A percentile compares a stretch with the other conserved stretches of the same genome.
Evolutionary conservation across 2,113 vertebrate genomes (phyloP).

Genomic region (Eulacestoma nigropectus): DNA sequence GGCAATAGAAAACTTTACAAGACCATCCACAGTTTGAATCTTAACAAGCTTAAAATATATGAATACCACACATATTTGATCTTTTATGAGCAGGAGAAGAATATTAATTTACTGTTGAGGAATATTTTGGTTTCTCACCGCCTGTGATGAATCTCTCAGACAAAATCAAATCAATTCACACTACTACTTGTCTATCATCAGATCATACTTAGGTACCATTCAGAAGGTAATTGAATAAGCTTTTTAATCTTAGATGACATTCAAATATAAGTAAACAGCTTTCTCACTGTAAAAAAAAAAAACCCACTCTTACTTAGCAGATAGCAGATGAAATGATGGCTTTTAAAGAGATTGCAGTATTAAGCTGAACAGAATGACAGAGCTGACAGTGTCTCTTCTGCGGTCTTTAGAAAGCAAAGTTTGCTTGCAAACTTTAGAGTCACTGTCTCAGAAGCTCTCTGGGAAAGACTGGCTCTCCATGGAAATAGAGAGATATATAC

Average conservation of each 20-base stretch:
- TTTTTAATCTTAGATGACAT: slow-evolving; percentile 37
- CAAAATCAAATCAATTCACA: background rate
- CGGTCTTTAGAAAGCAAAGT: background rate
- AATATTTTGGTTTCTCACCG: background rate
- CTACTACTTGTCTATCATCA: background rate
- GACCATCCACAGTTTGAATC: background rate
- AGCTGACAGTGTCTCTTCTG: background rate
- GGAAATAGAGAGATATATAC: background rate
- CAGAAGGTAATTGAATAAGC: slow-evolving; percentile 24
- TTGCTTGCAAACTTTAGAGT: background rate
- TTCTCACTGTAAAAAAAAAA: background rate
- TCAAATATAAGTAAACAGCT: slow-evolving; percentile 16
- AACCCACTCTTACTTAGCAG: background rate
- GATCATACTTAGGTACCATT: background rate
- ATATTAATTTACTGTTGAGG: slow-evolving; percentile 1
- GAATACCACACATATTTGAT: background rate
- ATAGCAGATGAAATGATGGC: background rate
- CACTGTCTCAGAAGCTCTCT: background rate
- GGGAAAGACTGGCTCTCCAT: background rate
- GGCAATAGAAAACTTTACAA: background rate
- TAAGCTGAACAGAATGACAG: background rate
- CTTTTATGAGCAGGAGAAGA: background rate
- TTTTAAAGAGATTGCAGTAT: slow-evolving; percentile 7
- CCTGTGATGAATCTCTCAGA: background rate
- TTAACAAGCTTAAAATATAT: background rate